Conservation (phyloP, 2,797 vertebrate genomes). For the Anguilla anguilla region DNA sequence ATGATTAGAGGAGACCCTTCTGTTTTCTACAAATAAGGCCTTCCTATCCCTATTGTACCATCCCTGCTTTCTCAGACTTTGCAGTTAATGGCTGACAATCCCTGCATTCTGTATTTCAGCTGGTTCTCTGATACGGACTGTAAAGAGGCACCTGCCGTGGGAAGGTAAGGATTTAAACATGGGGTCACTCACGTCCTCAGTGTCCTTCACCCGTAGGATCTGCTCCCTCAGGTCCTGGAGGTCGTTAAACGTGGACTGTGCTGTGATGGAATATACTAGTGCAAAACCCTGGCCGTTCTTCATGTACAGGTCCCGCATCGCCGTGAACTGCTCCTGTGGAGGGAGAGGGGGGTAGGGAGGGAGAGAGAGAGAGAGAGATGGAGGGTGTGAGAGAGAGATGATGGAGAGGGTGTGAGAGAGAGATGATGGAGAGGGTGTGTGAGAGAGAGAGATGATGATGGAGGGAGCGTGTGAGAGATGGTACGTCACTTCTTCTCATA, state of each 20-base stretch:
- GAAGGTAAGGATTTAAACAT: too few relatives aligned
- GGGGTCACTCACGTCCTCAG: slow-evolving; percentile 89
- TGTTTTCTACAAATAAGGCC: too few relatives aligned
- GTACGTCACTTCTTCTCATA: too few relatives aligned
- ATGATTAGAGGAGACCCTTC: too few relatives aligned
- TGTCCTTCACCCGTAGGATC: slow-evolving; percentile 98
- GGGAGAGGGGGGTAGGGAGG: slow-evolving; percentile 6
- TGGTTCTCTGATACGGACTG: too few relatives aligned
- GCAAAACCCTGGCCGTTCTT: slow-evolving; percentile 91
- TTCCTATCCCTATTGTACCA: too few relatives aligned
- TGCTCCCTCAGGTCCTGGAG: slow-evolving; percentile 97
- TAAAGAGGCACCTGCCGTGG: too few relatives aligned
- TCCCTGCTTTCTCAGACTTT: too few relatives aligned
- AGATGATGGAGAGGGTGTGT: not conserved
- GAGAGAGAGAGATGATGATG: not conserved
- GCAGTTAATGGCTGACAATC: too few relatives aligned
- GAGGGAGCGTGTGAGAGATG: not conserved
- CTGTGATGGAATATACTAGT: slow-evolving; percentile 91
- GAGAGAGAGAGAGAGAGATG: not conserved
- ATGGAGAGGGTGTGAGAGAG: not conserved
- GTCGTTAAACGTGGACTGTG: slow-evolving; percentile 99
- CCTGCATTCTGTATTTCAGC: too few relatives aligned
- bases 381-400: not conserved
- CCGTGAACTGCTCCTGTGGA: slow-evolving; percentile 87
- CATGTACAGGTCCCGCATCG: slow-evolving; percentile 92